Evolutionary conservation across 2,113 vertebrate genomes (phyloP), one percentile per base, ranked within the genome.

Genomic region (Scolopax mira): DNA sequence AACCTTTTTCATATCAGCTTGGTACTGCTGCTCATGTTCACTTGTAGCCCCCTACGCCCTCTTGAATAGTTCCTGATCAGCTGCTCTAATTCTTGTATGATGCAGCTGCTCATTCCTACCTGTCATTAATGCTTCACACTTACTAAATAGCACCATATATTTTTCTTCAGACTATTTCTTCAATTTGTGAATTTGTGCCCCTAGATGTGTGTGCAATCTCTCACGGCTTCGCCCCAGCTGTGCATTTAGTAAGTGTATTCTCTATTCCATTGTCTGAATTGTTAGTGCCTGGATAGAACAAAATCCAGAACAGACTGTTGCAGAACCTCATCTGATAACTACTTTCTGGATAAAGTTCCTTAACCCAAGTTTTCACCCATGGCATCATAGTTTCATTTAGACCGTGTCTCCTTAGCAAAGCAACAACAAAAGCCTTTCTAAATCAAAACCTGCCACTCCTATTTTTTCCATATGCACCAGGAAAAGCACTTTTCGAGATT

Each of bases 111-210:
- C 30, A 18, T 93, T 95, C 62, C 12, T 24, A 74, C 33, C 67
- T 64, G 28, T 64, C 42, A 48, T 88, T 80, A 78, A 85, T 51
- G 31, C n/a, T 74, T 83, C 42, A 48, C 57, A 52, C n/a, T 86
- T 66, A 74, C 27, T 66, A 71, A 94, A 71, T 7, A 84, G 16
- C 10, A 60, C 10, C 24, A 44, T 22, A 10, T 24, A 42, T 86
- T 92, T 86, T 93, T 73, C 55, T 93, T 80, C 55, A 84, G 65
- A 62, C 4, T 88, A 19, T 64, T 84, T 88, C 42, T 88, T 94
- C 48, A 78, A 9, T 71, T 90, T 44, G 49, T 86, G 25, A 70
- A 90, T 74, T 92, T 92, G 46, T 90, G 19, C 39, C 33, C 39
- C 51, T 86, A 81, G 77, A 54, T 17, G 3, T 74, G 15, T 25